phyloP scores from a whole-genome alignment of 2,888 invertebrate genomes.

The Ichneumon xanthorius region DNA sequence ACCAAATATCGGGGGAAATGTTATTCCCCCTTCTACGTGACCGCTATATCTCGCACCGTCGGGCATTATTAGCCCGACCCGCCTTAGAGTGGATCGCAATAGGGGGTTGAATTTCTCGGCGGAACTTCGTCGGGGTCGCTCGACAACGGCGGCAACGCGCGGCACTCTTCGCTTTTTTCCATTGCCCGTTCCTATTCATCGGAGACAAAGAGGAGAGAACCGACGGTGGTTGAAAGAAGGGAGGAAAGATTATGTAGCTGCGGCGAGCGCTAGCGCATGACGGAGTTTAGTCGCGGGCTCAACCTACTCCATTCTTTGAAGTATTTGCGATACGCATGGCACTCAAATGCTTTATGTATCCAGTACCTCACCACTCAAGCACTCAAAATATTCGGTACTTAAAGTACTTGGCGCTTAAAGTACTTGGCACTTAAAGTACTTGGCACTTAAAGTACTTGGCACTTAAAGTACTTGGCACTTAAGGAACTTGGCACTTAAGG shows the following conservation, averaged over 20 bases:
- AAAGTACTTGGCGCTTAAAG: too few relatives aligned
- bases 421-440: too few relatives aligned
- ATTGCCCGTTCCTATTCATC: conserved; percentile 1
- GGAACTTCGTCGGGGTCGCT: conserved; percentile 32
- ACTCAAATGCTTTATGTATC: too few relatives aligned
- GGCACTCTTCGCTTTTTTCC: conserved; percentile 6
- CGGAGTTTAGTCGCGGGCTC: conserved; percentile 10
- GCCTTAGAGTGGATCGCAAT: conserved; percentile 35
- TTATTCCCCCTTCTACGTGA: conserved; percentile 4
- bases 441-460: too few relatives aligned
- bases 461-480: too few relatives aligned
- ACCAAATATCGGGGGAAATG: conserved; percentile 37
- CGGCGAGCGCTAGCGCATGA: conserved; percentile 6
- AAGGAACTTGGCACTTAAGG: too few relatives aligned
- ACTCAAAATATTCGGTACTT: too few relatives aligned
- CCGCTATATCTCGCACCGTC: conserved; percentile 41
- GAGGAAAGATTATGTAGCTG: not conserved
- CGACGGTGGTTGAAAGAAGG: conserved; percentile 19
- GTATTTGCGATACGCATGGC: too few relatives aligned
- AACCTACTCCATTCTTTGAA: too few relatives aligned
- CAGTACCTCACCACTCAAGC: too few relatives aligned
- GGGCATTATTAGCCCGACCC: conserved; percentile 39
- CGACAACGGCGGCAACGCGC: not conserved
- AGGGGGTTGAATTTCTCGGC: conserved; percentile 32
- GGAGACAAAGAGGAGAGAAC: conserved; percentile 28